A percentile compares a stretch with the other conserved stretches of the same genome.
Evolutionary conservation across 2,113 vertebrate genomes (phyloP).

Genomic region (Larimichthys polyactis): DNA sequence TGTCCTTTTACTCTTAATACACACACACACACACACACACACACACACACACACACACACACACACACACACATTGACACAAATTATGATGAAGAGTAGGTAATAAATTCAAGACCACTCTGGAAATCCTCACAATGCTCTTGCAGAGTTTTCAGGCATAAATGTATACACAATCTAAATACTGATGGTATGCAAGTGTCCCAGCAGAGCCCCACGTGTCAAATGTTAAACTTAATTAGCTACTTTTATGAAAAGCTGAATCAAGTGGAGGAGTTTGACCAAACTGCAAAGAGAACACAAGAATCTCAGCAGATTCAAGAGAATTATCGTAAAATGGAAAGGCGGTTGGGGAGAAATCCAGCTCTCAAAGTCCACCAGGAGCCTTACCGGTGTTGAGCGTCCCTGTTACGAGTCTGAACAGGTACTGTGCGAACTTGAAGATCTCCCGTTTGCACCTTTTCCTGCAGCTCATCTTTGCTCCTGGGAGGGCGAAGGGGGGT

Average conservation of each 20-base stretch:
- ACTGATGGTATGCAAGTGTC: not conserved
- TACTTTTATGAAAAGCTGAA: not conserved
- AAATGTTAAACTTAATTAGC: constrained; percentile 2
- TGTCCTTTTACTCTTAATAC: constrained; percentile 6
- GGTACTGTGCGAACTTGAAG: constrained; percentile 96
- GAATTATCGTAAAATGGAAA: not conserved
- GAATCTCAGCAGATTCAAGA: not conserved
- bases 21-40: constrained; percentile 21
- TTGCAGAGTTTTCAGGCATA: constrained; percentile 8
- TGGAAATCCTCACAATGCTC: constrained; percentile 30
- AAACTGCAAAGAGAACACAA: not conserved
- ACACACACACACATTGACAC: constrained; percentile 12
- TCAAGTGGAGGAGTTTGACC: not conserved
- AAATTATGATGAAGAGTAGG: constrained; percentile 27
- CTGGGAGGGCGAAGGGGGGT: constrained; percentile 5
- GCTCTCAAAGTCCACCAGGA: constrained; percentile 23
- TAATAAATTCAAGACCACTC: constrained; percentile 19
- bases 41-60: constrained; percentile 19
- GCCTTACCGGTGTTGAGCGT: constrained; percentile 94
- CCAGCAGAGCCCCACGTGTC: not conserved
- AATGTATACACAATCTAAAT: constrained; percentile 36
- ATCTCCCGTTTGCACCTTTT: constrained; percentile 97
- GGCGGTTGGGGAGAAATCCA: not conserved
- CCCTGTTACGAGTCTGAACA: constrained; percentile 95
- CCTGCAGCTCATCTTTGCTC: constrained; percentile 94